Evolutionary conservation across 2,113 vertebrate species (phyloP), one percentile per base, ranked within the genome.

Genomic region (Apteryx mantelli): DNA sequence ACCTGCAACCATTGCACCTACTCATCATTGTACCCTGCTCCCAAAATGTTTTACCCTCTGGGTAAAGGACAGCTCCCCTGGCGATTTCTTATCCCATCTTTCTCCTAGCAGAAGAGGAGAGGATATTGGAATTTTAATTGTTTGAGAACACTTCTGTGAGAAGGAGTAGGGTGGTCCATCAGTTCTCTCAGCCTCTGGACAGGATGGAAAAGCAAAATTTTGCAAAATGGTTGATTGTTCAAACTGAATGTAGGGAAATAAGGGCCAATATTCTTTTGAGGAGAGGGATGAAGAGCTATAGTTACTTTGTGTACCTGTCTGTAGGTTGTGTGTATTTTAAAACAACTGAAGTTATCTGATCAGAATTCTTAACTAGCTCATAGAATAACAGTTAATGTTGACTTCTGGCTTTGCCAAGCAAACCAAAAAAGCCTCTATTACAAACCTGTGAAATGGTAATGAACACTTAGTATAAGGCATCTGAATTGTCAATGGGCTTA

Each of bases 21-120:
- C 44, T 20, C 66, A 5, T 21, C 3, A 0, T 34, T 28, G 40
- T 36, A 13, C 5, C 15, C n/a, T 0, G 0, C 44, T 46, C 16
- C 9, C 5, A 10, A 65, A 36, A 32, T 4, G 26, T 20, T 22
- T 64, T 42, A 1, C 19, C 8, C 77, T 21, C 71, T 4, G 1
- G 0, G 2, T 7, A 26, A 30, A 63, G 69, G 30, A 7, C 36
- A 5, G 46, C 56, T 93, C 63, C 18, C 18, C 32, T 68, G 25
- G 8, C 50, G 40, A 4, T 22, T 44, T 77, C 36, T 68, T 13
- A 63, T 32, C 38, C 24, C 24, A 7, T 78, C 60, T 9, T 71
- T 5, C 1, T 69, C 19, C 21, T 50, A 11, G 36, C 5, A 48
- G 12, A 66, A 19, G 4, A 16, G 15, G 44, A 61, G 69, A 61